A percentile compares a stretch with the other conserved stretches of the same genome.
Conservation (phyloP, 2,797 vertebrate species). For the Meriones psammophilus region DNA sequence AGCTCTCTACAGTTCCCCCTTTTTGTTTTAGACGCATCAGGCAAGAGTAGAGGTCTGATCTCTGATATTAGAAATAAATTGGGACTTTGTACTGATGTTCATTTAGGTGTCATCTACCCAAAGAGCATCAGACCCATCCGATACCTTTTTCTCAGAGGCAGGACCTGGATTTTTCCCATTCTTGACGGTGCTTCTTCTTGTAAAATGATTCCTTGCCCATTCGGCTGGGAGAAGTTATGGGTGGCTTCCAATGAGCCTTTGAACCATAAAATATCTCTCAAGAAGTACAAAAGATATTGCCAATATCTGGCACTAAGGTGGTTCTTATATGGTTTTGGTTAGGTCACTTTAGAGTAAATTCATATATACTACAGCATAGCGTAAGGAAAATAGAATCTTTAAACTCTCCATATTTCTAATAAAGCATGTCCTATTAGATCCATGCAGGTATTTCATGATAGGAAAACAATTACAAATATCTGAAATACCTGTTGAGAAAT, state of each 20-base stretch:
- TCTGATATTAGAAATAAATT: too few species aligned
- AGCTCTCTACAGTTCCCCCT: too few species aligned
- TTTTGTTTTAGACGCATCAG: too few species aligned
- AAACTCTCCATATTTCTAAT: neutral
- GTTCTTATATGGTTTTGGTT: slow-evolving; percentile 1
- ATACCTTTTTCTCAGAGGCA: too few species aligned
- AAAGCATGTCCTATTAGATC: neutral
- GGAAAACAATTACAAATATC: neutral
- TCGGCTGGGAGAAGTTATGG: neutral
- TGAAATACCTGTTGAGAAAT: neutral
- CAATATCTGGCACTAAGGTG: neutral
- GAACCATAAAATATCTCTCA: neutral
- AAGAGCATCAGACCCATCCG: too few species aligned
- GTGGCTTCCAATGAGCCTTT: neutral
- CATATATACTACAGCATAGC: neutral
- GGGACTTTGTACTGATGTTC: too few species aligned
- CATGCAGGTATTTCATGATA: neutral
- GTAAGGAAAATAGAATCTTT: neutral
- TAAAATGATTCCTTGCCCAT: slow-evolving; percentile 9
- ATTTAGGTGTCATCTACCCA: too few species aligned
- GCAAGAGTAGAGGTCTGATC: too few species aligned
- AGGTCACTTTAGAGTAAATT: neutral
- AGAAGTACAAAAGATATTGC: neutral
- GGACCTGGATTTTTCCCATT: neutral
- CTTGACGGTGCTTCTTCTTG: neutral